A percentile compares a stretch with the other conserved stretches of the same genome.
Conservation (phyloP, 2,113 vertebrate species). For the Tiliqua scincoides region DNA sequence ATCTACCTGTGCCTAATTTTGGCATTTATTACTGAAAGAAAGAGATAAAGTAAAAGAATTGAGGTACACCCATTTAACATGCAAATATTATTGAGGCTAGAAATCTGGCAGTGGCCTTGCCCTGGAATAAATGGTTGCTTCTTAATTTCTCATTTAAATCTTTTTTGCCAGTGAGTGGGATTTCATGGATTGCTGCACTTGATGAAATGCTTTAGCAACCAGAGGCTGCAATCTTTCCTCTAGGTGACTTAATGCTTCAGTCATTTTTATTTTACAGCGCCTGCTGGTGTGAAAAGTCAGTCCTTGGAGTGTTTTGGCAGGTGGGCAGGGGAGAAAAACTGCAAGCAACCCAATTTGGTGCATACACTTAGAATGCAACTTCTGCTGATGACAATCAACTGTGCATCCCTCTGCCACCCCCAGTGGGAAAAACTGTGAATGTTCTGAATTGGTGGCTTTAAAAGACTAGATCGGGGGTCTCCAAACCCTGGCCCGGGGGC, state of each 20-base stretch:
- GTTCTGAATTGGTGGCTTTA: no score
- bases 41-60: not conserved
- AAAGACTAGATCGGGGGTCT: no score
- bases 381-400: not conserved
- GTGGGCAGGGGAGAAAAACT: not conserved
- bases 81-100: not conserved
- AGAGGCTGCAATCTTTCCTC: constrained; percentile 20
- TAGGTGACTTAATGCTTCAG: constrained; percentile 26
- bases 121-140: constrained; percentile 23
- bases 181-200: constrained; percentile 44
- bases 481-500: no score
- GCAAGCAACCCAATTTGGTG: not conserved
- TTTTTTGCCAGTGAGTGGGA: constrained; percentile 15
- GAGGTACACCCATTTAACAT: not conserved
- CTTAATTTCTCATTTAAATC: constrained; percentile 30
- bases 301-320: not conserved
- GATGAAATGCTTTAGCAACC: constrained; percentile 45
- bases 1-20: not conserved
- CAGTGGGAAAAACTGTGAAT: no score
- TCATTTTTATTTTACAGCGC: constrained; percentile 25
- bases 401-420: no score
- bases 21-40: not conserved
- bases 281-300: not conserved
- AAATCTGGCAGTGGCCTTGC: not conserved
- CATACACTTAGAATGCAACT: not conserved